These are phyloP conservation scores for Leptopterna dolabrata DNA, from an alignment of 2,888 invertebrate species.

Conservation along the genomic window DNA sequence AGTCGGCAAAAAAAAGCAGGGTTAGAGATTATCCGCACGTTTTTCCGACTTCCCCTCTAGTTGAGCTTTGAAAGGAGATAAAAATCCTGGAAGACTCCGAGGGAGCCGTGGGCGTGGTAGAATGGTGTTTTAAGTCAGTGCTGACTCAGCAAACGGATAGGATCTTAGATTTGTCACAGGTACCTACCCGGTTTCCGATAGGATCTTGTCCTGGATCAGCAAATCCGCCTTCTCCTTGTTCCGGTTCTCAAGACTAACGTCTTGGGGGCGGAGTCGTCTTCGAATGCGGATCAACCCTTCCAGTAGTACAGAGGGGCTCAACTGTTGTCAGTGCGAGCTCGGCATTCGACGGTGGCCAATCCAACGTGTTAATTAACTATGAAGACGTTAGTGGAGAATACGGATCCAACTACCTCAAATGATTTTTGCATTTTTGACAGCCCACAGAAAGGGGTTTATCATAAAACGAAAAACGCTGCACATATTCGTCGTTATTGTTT, in stretches of 20 bases:
- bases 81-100: background rate
- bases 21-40: constrained; percentile 47
- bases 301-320: background rate
- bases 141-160: constrained; percentile 28
- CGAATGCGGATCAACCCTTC: constrained; percentile 22
- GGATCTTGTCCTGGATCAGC: constrained; percentile 53
- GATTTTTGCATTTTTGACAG: too few species aligned
- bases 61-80: constrained; percentile 5
- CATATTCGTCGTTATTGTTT: too few species aligned
- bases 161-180: constrained; percentile 51
- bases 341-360: too few species aligned
- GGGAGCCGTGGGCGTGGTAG: constrained; percentile 19
- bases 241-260: constrained; percentile 51
- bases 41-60: background rate
- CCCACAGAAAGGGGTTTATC: too few species aligned
- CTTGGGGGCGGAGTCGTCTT: constrained; percentile 51
- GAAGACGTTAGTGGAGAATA: too few species aligned
- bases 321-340: too few species aligned
- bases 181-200: constrained; percentile 28
- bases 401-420: too few species aligned
- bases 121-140: constrained; percentile 47
- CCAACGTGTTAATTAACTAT: too few species aligned
- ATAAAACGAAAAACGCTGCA: too few species aligned
- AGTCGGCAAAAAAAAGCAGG: background rate
- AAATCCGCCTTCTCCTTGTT: constrained; percentile 56